phyloP scores from a whole-genome alignment of 2,113 vertebrate genomes.

The Entelurus aequoreus region DNA sequence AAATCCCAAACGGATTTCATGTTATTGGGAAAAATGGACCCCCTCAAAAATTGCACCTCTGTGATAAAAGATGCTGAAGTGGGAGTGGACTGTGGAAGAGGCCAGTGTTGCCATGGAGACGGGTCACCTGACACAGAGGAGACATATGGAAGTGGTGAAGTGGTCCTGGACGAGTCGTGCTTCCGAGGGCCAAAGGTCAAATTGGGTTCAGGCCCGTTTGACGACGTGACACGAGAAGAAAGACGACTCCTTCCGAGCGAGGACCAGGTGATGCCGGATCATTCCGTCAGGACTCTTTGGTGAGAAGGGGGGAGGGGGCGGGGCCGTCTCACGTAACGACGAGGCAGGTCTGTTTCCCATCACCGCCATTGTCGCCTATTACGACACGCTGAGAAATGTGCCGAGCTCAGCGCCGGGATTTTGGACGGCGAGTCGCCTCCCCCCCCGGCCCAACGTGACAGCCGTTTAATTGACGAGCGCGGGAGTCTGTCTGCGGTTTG shows the following conservation, averaged over 20 bases:
- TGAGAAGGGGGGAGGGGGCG: not conserved
- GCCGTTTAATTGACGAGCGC: conserved; percentile 52
- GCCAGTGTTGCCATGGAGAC: conserved; percentile 3
- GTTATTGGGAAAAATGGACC: too few relatives aligned
- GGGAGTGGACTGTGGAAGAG: too few relatives aligned
- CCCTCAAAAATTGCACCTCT: too few relatives aligned
- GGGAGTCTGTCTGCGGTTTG: conserved; percentile 59
- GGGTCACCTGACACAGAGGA: conserved; percentile 10
- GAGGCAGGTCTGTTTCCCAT: conserved; percentile 62
- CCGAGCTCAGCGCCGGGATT: conserved; percentile 62
- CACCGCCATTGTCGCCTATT: conserved; percentile 56
- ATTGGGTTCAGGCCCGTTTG: conserved; percentile 4
- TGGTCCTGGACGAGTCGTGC: conserved; percentile 15
- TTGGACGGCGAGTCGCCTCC: conserved; percentile 47
- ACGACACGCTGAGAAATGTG: conserved; percentile 56
- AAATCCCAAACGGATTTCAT: too few relatives aligned
- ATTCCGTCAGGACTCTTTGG: too few relatives aligned
- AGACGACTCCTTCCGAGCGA: too few relatives aligned
- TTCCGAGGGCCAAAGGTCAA: conserved; percentile 20
- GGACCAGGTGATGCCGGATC: too few relatives aligned
- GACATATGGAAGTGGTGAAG: conserved; percentile 35
- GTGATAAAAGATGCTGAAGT: too few relatives aligned
- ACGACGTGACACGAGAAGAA: not conserved
- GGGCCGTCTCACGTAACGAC: conserved; percentile 55
- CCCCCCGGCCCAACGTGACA: conserved; percentile 46